Percentiles rank a stretch among this genome's conserved stretches.
These are phyloP conservation scores for Propsilocerus akamusi DNA, from an alignment of 1,140 invertebrate genomes.

Conservation along the genomic window DNA sequence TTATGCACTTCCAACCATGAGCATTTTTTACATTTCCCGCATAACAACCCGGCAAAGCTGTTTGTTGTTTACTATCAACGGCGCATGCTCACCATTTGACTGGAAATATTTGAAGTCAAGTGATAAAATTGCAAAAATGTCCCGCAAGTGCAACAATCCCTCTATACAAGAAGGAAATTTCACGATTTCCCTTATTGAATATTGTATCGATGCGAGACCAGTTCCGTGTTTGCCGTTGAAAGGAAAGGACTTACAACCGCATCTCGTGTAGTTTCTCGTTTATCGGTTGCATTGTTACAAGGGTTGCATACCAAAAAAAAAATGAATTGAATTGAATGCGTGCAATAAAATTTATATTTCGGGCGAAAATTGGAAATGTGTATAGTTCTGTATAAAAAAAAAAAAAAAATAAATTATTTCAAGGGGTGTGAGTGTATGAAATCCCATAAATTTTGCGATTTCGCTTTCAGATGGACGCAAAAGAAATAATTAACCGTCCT, in stretches of 20 bases:
- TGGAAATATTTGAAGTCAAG: not conserved
- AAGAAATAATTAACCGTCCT: too few relatives aligned
- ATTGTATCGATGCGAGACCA: not conserved
- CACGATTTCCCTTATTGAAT: not conserved
- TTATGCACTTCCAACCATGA: too few relatives aligned
- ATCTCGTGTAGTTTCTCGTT: not conserved
- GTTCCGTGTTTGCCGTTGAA: not conserved
- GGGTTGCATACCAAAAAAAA: not conserved
- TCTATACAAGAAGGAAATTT: too few relatives aligned
- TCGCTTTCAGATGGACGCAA: too few relatives aligned
- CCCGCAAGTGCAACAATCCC: not conserved
- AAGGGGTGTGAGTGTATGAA: too few relatives aligned
- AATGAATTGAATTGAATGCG: not conserved
- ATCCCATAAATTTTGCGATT: too few relatives aligned
- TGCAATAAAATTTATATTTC: not conserved
- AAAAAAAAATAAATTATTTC: too few relatives aligned
- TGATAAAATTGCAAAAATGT: not conserved
- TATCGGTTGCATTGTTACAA: too few relatives aligned
- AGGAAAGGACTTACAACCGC: not conserved
- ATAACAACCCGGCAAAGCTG: too few relatives aligned
- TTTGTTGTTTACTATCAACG: too few relatives aligned
- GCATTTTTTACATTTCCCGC: too few relatives aligned
- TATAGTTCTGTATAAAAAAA: not conserved
- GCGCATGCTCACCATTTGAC: not conserved
- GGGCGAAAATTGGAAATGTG: not conserved